A percentile compares a stretch with the other conserved stretches of the same genome.
phyloP scores from a whole-genome alignment of 1,140 invertebrate species.

The Conus betulinus region DNA sequence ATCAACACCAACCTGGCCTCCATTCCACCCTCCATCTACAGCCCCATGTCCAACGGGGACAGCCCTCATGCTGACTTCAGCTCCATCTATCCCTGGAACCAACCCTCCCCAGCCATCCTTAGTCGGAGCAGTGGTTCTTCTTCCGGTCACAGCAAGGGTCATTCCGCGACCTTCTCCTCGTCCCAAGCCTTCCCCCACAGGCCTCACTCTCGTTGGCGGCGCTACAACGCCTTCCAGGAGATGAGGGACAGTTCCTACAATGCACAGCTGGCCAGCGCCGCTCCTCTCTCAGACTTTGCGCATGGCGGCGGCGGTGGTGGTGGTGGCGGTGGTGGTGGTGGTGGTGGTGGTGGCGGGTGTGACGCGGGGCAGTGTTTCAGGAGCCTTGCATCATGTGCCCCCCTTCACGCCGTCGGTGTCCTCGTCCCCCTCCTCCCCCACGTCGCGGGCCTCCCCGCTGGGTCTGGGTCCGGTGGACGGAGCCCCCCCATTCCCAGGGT shows the following conservation, averaged over 20 bases:
- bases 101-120: background rate
- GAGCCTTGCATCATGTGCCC: background rate
- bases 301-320: background rate
- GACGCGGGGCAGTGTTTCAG: no score
- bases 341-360: background rate
- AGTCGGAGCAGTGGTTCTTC: background rate
- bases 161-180: background rate
- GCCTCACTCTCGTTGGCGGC: conserved; percentile 21
- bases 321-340: background rate
- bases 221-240: conserved; percentile 47
- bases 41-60: background rate
- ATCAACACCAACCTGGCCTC: conserved; percentile 58
- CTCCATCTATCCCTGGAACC: background rate
- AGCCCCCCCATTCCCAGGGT: background rate
- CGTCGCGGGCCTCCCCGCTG: background rate
- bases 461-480: background rate
- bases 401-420: background rate
- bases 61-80: background rate
- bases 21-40: conserved; percentile 47
- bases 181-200: conserved; percentile 7
- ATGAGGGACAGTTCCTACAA: conserved; percentile 32
- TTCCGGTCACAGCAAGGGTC: background rate
- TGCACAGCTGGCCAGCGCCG: conserved; percentile 13
- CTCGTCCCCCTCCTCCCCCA: conserved; percentile 18
- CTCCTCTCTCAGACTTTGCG: conserved; percentile 1